Evolutionary conservation across 2,113 vertebrate species (phyloP).

Genomic region (Paramisgurnus dabryanus): DNA sequence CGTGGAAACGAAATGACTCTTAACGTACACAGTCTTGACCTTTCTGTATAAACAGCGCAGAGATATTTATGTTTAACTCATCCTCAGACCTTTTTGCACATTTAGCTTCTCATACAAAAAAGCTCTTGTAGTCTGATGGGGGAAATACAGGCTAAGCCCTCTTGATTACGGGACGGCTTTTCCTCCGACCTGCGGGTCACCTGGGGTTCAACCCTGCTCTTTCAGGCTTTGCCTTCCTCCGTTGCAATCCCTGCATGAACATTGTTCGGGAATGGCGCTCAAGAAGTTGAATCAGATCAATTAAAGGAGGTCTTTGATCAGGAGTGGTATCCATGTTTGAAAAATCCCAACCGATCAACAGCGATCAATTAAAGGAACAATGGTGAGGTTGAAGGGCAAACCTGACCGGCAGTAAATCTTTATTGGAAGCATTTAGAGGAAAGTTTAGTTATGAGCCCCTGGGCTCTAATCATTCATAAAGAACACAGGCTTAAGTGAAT

Average conservation of each 20-base stretch:
- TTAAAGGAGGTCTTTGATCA: slow-evolving; percentile 47
- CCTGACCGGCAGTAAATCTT: slow-evolving; percentile 41
- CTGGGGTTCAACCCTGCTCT: background rate
- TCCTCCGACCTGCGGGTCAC: background rate
- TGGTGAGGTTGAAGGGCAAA: slow-evolving; percentile 32
- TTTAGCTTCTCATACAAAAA: slow-evolving; percentile 27
- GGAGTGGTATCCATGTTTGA: slow-evolving; percentile 34
- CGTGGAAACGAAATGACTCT: background rate
- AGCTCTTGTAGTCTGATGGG: slow-evolving; percentile 34
- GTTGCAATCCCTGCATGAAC: slow-evolving; percentile 22
- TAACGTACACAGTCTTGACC: background rate
- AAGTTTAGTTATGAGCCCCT: slow-evolving; percentile 36
- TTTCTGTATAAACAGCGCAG: slow-evolving; percentile 20
- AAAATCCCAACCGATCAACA: slow-evolving; percentile 35
- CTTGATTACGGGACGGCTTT: slow-evolving; percentile 43
- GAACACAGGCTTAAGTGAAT: slow-evolving; percentile 44
- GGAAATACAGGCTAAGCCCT: slow-evolving; percentile 40
- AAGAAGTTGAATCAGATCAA: slow-evolving; percentile 36
- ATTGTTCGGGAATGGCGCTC: slow-evolving; percentile 35
- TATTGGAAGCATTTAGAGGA: slow-evolving; percentile 25
- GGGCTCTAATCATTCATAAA: slow-evolving; percentile 34
- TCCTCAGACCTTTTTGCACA: slow-evolving; percentile 6
- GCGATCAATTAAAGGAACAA: slow-evolving; percentile 42
- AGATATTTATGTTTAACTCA: slow-evolving; percentile 8
- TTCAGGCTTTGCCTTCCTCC: background rate